These are phyloP conservation scores for Aleiodes leptofemur DNA, from an alignment of 2,888 invertebrate genomes.

Conservation along the genomic window DNA sequence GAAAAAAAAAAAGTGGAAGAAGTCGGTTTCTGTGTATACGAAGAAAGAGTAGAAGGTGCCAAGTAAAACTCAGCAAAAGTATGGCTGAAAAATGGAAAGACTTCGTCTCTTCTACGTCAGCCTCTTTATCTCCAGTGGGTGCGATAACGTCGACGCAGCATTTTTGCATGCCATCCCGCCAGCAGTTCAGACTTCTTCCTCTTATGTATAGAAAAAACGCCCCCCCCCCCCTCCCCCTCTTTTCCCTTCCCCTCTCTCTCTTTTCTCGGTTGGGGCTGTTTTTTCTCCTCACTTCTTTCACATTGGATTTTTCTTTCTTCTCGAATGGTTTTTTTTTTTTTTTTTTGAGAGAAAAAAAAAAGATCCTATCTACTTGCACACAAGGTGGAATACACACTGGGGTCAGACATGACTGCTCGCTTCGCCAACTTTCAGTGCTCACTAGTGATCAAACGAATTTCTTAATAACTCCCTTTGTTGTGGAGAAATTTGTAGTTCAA, in stretches of 20 bases:
- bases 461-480: too few species aligned
- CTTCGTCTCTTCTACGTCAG: constrained; percentile 70
- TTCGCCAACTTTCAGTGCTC: too few species aligned
- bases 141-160: constrained; percentile 73
- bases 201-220: not conserved
- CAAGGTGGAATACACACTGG: too few species aligned
- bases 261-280: not conserved
- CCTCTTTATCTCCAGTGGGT: constrained; percentile 70
- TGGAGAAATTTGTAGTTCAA: too few species aligned
- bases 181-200: constrained; percentile 3
- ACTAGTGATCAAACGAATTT: too few species aligned
- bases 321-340: not conserved
- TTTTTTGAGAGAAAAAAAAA: not conserved
- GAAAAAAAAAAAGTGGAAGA: not conserved
- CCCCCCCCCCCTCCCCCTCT: not conserved
- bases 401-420: too few species aligned
- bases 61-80: constrained; percentile 71
- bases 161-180: constrained; percentile 70
- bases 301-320: not conserved
- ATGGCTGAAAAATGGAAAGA: constrained; percentile 68
- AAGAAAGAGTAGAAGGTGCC: constrained; percentile 61
- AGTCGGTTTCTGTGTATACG: not conserved
- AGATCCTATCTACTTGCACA: not conserved
- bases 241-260: too few species aligned
- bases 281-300: not conserved